A percentile compares a stretch with the other conserved stretches of the same genome.
These are phyloP conservation scores for Gadopsis bispinosus DNA, from an alignment of 2,797 vertebrate genomes.

Conservation along the genomic window DNA sequence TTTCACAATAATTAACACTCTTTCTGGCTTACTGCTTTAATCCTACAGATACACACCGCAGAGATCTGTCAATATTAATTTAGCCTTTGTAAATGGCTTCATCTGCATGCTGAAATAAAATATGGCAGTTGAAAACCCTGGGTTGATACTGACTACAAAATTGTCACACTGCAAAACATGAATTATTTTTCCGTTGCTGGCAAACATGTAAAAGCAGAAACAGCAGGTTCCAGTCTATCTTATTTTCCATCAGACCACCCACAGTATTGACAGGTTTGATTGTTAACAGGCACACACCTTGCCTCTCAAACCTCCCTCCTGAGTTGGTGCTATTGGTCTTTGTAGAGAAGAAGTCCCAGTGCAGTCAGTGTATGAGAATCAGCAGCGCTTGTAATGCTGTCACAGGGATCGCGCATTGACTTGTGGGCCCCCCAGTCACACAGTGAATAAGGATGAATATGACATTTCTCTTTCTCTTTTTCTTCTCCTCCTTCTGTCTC, in stretches of 20 bases:
- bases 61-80: conserved; percentile 50
- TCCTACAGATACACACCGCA: conserved; percentile 50
- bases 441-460: conserved; percentile 50
- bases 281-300: conserved; percentile 66
- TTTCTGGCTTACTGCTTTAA: conserved; percentile 58
- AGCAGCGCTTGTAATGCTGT: conserved; percentile 67
- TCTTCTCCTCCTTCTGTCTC: neutral
- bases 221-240: conserved; percentile 32
- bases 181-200: neutral
- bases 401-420: conserved; percentile 66
- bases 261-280: conserved; percentile 61
- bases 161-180: neutral
- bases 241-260: conserved; percentile 44
- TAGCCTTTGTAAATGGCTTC: conserved; percentile 25
- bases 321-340: conserved; percentile 56
- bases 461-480: conserved; percentile 28
- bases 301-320: conserved; percentile 47
- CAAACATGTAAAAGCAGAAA: conserved; percentile 15
- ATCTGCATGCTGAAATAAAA: conserved; percentile 24
- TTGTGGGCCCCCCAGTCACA: conserved; percentile 51
- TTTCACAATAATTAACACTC: conserved; percentile 66
- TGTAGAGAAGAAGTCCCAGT: conserved; percentile 43
- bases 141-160: neutral
- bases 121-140: neutral
- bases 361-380: conserved; percentile 39